Evolutionary conservation across 64 coral and sea anemone genomes (phyloP), one percentile per base, ranked within the genome.

Genomic region (Pocillopora verrucosa): DNA sequence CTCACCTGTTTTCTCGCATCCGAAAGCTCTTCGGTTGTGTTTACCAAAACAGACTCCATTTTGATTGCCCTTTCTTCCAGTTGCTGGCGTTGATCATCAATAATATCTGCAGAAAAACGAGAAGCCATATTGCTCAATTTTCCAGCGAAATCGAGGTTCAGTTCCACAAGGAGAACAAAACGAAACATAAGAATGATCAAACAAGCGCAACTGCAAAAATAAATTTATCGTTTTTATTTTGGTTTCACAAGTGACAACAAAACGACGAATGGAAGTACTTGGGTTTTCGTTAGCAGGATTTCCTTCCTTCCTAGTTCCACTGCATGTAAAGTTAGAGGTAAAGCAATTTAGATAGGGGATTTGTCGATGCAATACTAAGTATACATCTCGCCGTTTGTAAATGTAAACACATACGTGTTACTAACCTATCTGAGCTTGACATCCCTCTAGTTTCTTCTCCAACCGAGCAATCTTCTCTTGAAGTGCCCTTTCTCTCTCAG

Each of bases 361-460:
- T 51, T 51, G 41, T 51, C 41, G 41, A 51, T 51, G 7, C 41
- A 0, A 0, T 7, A 7, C 7, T 51, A 51, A 51, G 3, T 51
- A 4, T 51, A 7, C 7, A 51, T 51, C 7, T 4, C 41, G 41
- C 41, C 41, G 7, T 51, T 51, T 51, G 41, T 51, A 7, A 67
- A 22, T 67, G 64, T 67, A 16, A 6, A 19, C 16, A 20, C 17
- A 19, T 22, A 20, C 17, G 64, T 11, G 17, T 58, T 10, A 9
- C 15, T 79, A 30, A 79, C 77, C 77, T 79, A 79, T 79, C 57
- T 79, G 77, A 26, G 77, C 26, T n/a, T 79, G 56, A n/a, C 59
- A 79, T 7, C 51, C 77, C 15, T 79, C 51, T 51, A 79, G 59
- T 51, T 79, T 56, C 17, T 26, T 79, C 77, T 79, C 77, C 22